Evolutionary conservation across 2,113 vertebrate genomes (phyloP).

Genomic region (Vimba vimba): DNA sequence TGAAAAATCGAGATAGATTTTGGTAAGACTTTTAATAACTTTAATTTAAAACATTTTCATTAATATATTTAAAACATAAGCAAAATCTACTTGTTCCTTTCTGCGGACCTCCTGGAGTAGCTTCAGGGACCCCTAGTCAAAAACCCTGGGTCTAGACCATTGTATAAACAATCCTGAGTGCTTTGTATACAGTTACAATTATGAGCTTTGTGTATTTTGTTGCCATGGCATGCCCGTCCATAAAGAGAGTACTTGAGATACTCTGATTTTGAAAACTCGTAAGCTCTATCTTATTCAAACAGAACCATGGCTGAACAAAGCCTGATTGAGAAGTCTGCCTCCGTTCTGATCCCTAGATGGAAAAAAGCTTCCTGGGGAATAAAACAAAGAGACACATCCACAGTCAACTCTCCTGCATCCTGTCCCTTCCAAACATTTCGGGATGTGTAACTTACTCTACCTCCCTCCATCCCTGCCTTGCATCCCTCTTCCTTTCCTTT

Average conservation of each 20-base stretch:
- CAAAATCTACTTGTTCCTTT: background rate
- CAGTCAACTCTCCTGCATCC: conserved; percentile 36
- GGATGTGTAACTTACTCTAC: background rate
- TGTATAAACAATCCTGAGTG: conserved; percentile 19
- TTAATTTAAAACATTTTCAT: background rate
- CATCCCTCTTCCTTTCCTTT: background rate
- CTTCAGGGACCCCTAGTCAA: background rate
- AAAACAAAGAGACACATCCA: conserved; percentile 24
- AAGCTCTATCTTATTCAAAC: conserved; percentile 70
- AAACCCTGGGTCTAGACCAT: conserved; percentile 5
- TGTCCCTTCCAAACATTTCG: conserved; percentile 21
- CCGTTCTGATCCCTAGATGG: conserved; percentile 59
- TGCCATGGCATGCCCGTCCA: conserved; percentile 17
- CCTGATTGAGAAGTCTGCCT: conserved; percentile 64
- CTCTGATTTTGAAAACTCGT: conserved; percentile 68
- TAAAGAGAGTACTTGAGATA: background rate
- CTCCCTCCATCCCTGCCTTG: background rate
- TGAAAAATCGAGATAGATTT: background rate
- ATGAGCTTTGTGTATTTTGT: conserved; percentile 15
- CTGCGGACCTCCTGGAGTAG: background rate
- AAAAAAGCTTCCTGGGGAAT: conserved; percentile 47
- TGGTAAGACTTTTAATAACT: background rate
- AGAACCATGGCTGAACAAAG: conserved; percentile 70
- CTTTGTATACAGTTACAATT: conserved; percentile 25
- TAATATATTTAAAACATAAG: background rate